Evolutionary conservation across 2,888 invertebrate species (phyloP).

Genomic region (Dimorphilus gyrociliatus): DNA sequence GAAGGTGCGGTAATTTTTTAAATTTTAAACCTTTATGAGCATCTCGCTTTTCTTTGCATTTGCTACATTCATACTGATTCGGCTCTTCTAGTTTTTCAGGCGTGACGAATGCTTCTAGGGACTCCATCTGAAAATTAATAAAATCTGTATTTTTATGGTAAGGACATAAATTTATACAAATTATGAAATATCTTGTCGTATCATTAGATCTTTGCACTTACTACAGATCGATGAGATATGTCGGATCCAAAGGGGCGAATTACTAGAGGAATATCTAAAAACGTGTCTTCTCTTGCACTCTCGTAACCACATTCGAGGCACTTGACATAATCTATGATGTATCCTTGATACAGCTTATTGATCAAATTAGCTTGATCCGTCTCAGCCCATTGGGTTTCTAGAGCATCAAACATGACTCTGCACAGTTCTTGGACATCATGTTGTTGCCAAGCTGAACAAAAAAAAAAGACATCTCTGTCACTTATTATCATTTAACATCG

Average conservation of each 20-base stretch:
- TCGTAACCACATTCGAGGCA: slow-evolving; percentile 68
- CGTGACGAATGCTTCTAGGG: slow-evolving; percentile 61
- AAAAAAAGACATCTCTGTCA: neutral
- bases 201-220: slow-evolving; percentile 33
- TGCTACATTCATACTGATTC: slow-evolving; percentile 73
- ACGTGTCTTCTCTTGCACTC: slow-evolving; percentile 63
- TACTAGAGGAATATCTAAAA: slow-evolving; percentile 67
- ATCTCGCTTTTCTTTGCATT: slow-evolving; percentile 67
- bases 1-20: slow-evolving; percentile 63
- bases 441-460: slow-evolving; percentile 59
- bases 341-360: slow-evolving; percentile 53
- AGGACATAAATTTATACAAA: neutral
- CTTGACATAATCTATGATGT: slow-evolving; percentile 73
- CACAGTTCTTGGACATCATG: slow-evolving; percentile 80
- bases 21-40: slow-evolving; percentile 78
- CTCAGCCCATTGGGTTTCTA: slow-evolving; percentile 65
- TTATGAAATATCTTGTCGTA: neutral
- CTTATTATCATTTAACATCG: slow-evolving; percentile 1
- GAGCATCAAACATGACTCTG: slow-evolving; percentile 73
- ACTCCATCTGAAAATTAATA: slow-evolving; percentile 49
- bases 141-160: neutral
- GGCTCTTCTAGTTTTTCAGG: slow-evolving; percentile 64
- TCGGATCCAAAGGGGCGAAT: slow-evolving; percentile 63
- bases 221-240: slow-evolving; percentile 58
- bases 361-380: slow-evolving; percentile 65